phyloP scores from a whole-genome alignment of 2,888 invertebrate species.

The Priocnemis perturbator region DNA sequence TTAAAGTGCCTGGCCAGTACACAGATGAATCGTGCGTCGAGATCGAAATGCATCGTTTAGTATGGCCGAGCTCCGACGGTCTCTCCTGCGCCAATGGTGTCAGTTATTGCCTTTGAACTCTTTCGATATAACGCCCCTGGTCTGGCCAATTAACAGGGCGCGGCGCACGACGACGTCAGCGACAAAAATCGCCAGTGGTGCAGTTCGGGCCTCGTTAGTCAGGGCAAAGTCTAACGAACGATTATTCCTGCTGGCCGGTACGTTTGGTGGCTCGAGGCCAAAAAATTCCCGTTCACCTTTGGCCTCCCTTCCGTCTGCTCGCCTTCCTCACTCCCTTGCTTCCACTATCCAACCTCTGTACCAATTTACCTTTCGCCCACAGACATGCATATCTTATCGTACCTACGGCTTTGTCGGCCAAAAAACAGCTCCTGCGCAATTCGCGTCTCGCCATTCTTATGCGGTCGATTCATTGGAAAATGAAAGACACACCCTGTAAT shows the following conservation, averaged over 20 bases:
- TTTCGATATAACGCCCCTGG: background rate
- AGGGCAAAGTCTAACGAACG: conserved; percentile 36
- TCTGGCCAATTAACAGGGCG: background rate
- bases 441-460: too few species aligned
- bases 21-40: too few species aligned
- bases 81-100: background rate
- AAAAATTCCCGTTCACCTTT: conserved; percentile 14
- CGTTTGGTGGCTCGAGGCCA: conserved; percentile 22
- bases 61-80: too few species aligned
- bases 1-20: too few species aligned
- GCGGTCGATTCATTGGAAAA: too few species aligned
- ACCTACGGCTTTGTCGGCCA: too few species aligned
- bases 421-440: too few species aligned
- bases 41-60: too few species aligned
- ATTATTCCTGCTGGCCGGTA: conserved; percentile 34
- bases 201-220: conserved; percentile 70
- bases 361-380: too few species aligned
- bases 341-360: background rate
- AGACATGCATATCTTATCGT: too few species aligned
- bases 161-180: conserved; percentile 24
- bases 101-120: background rate
- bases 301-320: too few species aligned
- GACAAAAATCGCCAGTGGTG: conserved; percentile 29
- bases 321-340: background rate
- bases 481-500: too few species aligned